Base-by-base conservation (phyloP, 2,888 invertebrate genomes). In the Agrotis exclamationis region DNA sequence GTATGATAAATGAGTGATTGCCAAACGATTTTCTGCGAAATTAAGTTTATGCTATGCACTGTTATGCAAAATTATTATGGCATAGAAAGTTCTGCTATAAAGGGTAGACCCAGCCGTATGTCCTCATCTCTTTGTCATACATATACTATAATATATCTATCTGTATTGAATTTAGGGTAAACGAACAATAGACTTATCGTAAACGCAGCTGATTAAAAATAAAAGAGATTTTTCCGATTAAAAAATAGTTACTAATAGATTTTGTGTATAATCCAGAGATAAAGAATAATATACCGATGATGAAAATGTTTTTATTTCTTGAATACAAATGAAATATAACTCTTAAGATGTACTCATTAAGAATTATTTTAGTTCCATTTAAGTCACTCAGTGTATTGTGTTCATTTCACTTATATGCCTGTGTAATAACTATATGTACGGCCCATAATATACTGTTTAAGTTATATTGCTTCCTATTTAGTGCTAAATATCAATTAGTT, bases 401-500 rank as follows among this genome's bases (percentile, higher is more conserved):
- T 76, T 59, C 45, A 59, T 39, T 63, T 59, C 68, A 69, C 62
- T 56, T 59, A 11, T 63, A 65, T 67, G 53, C 39, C 28, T 56
- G 39, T 70, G 63, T 77, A 71, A 60, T 64, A 59, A 56, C 68
- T 74, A 67, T 74, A 67, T 67, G 65, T 70, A 70, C 63, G 78
- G 73, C 59, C 59, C 47, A 47, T 85, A n/a, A 79, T 79, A 77
- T 82, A 85, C 79, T 82, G 83, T 87, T 72, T 86, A 86, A 89
- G 79, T 82, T 83, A 80, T 85, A 85, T 89, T 90, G 92, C 91
- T 92, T 93, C 92, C 91, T 91, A 90, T 86, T 85, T 90, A 90
- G 91, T 92, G 90, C 89, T 92, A 89, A 92, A 88, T 91, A 76
- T 66, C 28, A 54, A 54, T 71, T 77, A 77, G 69, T 56, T 77